phyloP scores from a whole-genome alignment of 2,888 invertebrate species.

The Adineta ricciae region DNA sequence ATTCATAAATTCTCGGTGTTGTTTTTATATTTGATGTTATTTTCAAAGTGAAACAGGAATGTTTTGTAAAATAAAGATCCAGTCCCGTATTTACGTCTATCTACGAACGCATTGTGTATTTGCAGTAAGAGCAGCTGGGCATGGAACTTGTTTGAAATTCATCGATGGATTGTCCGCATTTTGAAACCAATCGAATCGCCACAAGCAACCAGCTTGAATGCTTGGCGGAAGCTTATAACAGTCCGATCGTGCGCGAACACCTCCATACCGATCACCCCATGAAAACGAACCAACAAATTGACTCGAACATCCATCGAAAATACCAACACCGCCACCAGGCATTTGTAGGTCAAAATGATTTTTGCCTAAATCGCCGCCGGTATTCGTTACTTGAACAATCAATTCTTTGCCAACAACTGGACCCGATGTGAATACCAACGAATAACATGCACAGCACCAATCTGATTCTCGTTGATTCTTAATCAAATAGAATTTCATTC shows the following conservation, averaged over 20 bases:
- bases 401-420: slow-evolving; percentile 27
- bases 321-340: slow-evolving; percentile 35
- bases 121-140: slow-evolving; percentile 23
- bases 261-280: slow-evolving; percentile 33
- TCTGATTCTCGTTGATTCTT: neutral
- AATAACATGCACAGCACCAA: slow-evolving; percentile 34
- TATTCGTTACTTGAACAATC: slow-evolving; percentile 35
- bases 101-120: too few species aligned
- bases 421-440: slow-evolving; percentile 30
- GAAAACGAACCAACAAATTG: slow-evolving; percentile 5
- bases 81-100: too few species aligned
- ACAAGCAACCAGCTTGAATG: slow-evolving; percentile 34
- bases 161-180: slow-evolving; percentile 35
- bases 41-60: too few species aligned
- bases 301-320: slow-evolving; percentile 34
- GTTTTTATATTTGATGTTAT: too few species aligned
- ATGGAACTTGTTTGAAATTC: slow-evolving; percentile 30
- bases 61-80: too few species aligned
- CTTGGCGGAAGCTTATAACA: slow-evolving; percentile 26
- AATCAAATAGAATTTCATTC: neutral
- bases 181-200: slow-evolving; percentile 35
- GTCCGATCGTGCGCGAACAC: slow-evolving; percentile 13
- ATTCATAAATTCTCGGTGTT: too few species aligned
- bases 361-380: slow-evolving; percentile 34
- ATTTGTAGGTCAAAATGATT: slow-evolving; percentile 35